Evolutionary conservation across 1,140 invertebrate genomes (phyloP), one percentile per base, ranked within the genome.

Genomic region (Ceratosolen solmsi): DNA sequence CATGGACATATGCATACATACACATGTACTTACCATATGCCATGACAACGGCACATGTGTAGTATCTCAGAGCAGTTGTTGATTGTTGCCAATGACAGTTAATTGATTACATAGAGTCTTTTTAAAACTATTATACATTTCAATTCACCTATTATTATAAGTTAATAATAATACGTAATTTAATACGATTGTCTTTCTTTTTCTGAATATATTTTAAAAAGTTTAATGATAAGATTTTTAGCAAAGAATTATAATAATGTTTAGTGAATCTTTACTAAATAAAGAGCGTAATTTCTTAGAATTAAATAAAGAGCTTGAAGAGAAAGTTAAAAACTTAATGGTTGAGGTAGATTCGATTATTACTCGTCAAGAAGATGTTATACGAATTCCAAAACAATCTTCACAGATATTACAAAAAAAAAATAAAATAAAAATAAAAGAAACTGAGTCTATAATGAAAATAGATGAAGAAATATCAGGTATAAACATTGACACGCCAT

Each of bases 261-360:
- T 49, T 27, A 63, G 9, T 27, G 33, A 74, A 22, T 30, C 30
- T 54, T 30, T 65, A 56, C 15, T 56, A 30, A 68, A 71, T 54
- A 93, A 90, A 85, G 92, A 93, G 85, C 89, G 91, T 83, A 90
- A 92, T 86, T 93, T 91, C 84, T 85, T 86, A 41, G 89, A 89
- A 84, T 84, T 92, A 72, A 93, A 93, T 87, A 87, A 88, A 84
- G 89, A 92, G 86, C 84, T 93, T 9, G 89, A 93, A 84, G 75
- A 88, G 38, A 91, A 90, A 86, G 92, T 92, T 0, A 89, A 88
- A 68, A 84, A 90, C 75, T 83, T 93, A 20, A 89, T 93, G 86
- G 84, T 89, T 71, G 90, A 93, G 86, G 89, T 92, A 27, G 90
- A 93, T 75, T 87, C 87, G 33, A 90, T 92, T 11, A 89, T 92